These are phyloP conservation scores for Heliconius nattereri DNA, from an alignment of 1,140 invertebrate genomes.

Conservation along the genomic window DNA sequence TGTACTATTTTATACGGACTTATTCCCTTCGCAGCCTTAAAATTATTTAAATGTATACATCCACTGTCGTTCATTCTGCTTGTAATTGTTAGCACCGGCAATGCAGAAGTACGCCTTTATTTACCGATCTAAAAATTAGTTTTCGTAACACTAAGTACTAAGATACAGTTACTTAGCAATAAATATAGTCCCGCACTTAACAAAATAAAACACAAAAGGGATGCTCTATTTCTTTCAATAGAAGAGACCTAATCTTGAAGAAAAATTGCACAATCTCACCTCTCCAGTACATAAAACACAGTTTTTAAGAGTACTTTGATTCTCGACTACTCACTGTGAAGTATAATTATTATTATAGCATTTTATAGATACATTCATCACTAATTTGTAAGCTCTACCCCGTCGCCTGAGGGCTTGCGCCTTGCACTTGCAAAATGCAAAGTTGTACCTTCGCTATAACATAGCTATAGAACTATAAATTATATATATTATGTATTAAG, in stretches of 20 bases:
- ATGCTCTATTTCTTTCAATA: neutral
- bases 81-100: conserved; percentile 53
- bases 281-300: neutral
- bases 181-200: conserved; percentile 19
- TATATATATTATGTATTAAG: neutral
- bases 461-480: neutral
- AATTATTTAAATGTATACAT: conserved; percentile 89
- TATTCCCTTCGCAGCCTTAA: conserved; percentile 88
- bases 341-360: conserved; percentile 8
- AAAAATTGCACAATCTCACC: neutral
- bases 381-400: conserved; percentile 4
- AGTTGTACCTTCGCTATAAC: neutral
- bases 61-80: conserved; percentile 85
- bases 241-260: neutral
- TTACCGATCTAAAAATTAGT: conserved; percentile 26
- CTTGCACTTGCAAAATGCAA: conserved; percentile 5
- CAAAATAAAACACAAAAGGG: conserved; percentile 3
- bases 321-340: neutral
- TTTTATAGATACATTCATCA: conserved; percentile 3
- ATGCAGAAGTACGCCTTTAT: conserved; percentile 38
- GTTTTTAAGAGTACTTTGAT: neutral
- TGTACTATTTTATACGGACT: conserved; percentile 89
- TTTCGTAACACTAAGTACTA: neutral
- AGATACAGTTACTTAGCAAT: conserved; percentile 12
- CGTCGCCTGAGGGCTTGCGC: neutral